These are phyloP conservation scores for Caenorhabditis sinica DNA, from an alignment of 2,888 invertebrate genomes.

Conservation along the genomic window DNA sequence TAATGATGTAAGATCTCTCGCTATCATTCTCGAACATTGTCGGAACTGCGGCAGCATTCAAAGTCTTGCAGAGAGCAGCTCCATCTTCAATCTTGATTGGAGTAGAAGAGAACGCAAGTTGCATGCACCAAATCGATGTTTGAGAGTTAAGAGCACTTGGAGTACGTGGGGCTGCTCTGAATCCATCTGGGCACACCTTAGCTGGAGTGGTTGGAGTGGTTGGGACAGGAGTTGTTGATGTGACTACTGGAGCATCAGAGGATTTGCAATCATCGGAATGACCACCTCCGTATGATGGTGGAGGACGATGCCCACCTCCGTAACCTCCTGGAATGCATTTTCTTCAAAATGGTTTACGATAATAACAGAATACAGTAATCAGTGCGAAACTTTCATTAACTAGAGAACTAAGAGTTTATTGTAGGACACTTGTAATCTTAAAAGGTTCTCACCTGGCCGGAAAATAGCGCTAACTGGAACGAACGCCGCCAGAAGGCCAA, in stretches of 20 bases:
- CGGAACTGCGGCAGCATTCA: conserved; percentile 4
- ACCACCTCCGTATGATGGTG: conserved; percentile 30
- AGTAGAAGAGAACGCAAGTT: neutral
- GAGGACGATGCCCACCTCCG: conserved; percentile 22
- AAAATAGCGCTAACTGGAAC: conserved; percentile 32
- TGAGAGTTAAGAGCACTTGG: neutral
- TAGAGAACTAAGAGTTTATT: neutral
- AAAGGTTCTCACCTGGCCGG: conserved; percentile 23
- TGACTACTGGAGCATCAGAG: neutral
- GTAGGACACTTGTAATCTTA: neutral
- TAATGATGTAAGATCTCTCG: neutral
- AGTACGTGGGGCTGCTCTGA: neutral
- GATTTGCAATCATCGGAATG: conserved; percentile 15
- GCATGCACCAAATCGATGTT: conserved; percentile 32
- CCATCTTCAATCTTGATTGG: conserved; percentile 17
- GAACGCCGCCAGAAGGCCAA: conserved; percentile 12
- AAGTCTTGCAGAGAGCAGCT: neutral
- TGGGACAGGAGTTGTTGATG: neutral
- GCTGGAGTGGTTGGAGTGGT: conserved; percentile 4
- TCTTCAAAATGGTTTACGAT: too few species aligned
- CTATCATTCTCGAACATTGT: neutral
- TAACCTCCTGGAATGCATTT: conserved; percentile 1
- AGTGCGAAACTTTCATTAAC: too few species aligned
- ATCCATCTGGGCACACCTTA: conserved; percentile 32
- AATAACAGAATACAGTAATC: too few species aligned